Percentiles rank a stretch among this genome's conserved stretches.
Evolutionary conservation across 2,113 vertebrate species (phyloP).

Genomic region (Mola mola): DNA sequence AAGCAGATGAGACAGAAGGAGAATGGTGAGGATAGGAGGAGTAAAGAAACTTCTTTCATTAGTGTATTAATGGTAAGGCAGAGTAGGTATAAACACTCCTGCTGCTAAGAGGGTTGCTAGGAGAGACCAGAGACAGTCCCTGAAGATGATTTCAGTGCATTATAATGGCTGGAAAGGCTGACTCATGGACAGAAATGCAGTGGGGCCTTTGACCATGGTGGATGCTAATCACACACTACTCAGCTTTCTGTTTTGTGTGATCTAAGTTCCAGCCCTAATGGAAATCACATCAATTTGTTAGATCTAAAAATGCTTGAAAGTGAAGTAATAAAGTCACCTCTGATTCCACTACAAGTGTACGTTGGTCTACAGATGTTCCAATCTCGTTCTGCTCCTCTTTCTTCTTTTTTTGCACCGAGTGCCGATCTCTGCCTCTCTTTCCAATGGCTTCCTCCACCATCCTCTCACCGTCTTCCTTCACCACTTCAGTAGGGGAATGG

Average conservation of each 20-base stretch:
- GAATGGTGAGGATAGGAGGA: not conserved
- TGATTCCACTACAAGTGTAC: constrained; percentile 15
- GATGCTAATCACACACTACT: constrained; percentile 38
- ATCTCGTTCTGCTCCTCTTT: constrained; percentile 30
- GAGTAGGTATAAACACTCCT: constrained; percentile 25
- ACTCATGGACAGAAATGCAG: constrained; percentile 36
- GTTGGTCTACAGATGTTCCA: constrained; percentile 12
- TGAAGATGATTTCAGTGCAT: constrained; percentile 48
- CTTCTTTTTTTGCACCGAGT: constrained; percentile 29
- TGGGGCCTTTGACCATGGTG: constrained; percentile 9
- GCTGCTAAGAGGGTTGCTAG: constrained; percentile 18
- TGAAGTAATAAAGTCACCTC: constrained; percentile 49
- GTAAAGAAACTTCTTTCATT: constrained; percentile 64
- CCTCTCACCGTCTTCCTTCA: constrained; percentile 11
- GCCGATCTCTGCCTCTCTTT: constrained; percentile 38
- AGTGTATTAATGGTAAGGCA: constrained; percentile 23
- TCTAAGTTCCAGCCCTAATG: constrained; percentile 1
- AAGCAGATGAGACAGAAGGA: not conserved
- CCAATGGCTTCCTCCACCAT: not conserved
- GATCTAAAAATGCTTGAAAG: not conserved
- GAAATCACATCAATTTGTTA: not conserved
- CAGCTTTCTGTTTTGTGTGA: constrained; percentile 17
- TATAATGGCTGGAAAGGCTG: constrained; percentile 44
- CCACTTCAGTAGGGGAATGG: not conserved
- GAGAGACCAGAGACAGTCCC: constrained; percentile 20